phyloP scores from a whole-genome alignment of 2,797 vertebrate species.

The Margarornis squamiger region DNA sequence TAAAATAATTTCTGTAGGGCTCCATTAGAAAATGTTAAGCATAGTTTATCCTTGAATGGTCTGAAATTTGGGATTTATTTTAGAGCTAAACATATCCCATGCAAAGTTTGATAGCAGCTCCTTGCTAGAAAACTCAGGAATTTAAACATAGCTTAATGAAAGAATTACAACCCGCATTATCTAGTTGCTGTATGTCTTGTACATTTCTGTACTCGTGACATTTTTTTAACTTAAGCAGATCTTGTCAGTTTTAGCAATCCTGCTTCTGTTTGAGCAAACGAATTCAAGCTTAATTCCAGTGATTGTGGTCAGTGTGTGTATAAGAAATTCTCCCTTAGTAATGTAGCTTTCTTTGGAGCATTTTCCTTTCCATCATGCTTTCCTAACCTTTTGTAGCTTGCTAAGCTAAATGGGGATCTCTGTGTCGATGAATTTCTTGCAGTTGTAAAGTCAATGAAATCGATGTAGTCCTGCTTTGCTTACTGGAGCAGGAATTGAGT shows the following conservation, averaged over 20 bases:
- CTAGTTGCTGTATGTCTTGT: background rate
- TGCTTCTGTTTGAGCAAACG: background rate
- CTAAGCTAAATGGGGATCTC: background rate
- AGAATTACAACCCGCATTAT: background rate
- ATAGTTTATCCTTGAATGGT: background rate
- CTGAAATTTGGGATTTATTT: background rate
- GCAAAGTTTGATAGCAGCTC: background rate
- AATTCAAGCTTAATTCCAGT: background rate
- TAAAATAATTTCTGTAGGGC: background rate
- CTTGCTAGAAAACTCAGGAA: background rate
- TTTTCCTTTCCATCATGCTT: background rate
- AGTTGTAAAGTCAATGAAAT: background rate
- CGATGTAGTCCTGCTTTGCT: background rate
- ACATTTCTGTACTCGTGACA: background rate
- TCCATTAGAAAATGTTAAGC: background rate
- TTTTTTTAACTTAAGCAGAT: background rate
- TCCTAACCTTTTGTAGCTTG: background rate
- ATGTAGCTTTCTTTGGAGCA: background rate
- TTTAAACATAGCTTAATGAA: background rate
- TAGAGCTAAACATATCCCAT: background rate
- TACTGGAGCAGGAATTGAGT: background rate
- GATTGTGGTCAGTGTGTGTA: background rate
- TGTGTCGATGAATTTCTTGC: background rate
- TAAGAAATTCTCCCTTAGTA: background rate
- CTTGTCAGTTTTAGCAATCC: background rate